Percentiles rank a stretch among this genome's conserved stretches.
Conservation (phyloP, 2,888 invertebrate species). For the Physocephala rufipes region DNA sequence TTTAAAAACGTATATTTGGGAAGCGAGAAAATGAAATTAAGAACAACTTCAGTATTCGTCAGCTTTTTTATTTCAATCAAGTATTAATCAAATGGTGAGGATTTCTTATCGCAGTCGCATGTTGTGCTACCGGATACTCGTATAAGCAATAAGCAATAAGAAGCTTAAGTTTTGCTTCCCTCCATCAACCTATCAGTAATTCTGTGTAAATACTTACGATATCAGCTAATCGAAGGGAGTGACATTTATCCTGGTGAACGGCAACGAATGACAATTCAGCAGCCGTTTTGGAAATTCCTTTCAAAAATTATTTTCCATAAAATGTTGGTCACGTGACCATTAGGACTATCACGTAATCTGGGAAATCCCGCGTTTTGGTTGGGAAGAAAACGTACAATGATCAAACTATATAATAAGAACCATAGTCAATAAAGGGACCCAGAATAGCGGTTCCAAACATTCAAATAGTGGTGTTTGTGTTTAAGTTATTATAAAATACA, state of each 20-base stretch:
- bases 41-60: no score
- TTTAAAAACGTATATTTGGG: no score
- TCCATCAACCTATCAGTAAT: neutral
- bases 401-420: neutral
- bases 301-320: neutral
- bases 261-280: neutral
- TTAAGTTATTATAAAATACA: no score
- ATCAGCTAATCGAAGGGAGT: slow-evolving; percentile 11
- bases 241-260: slow-evolving; percentile 24
- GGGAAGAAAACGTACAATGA: neutral
- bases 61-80: no score
- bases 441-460: slow-evolving; percentile 3
- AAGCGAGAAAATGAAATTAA: no score
- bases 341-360: neutral
- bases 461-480: neutral
- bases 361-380: neutral
- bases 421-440: neutral
- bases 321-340: neutral
- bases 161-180: slow-evolving; percentile 4
- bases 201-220: slow-evolving; percentile 12
- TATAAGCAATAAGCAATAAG: slow-evolving; percentile 13
- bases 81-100: no score
- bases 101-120: no score
- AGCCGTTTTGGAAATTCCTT: neutral
- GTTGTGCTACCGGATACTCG: no score